A percentile compares a stretch with the other conserved stretches of the same genome.
Evolutionary conservation across 1,140 invertebrate genomes (phyloP).

Genomic region (Ceratosolen fusciceps): DNA sequence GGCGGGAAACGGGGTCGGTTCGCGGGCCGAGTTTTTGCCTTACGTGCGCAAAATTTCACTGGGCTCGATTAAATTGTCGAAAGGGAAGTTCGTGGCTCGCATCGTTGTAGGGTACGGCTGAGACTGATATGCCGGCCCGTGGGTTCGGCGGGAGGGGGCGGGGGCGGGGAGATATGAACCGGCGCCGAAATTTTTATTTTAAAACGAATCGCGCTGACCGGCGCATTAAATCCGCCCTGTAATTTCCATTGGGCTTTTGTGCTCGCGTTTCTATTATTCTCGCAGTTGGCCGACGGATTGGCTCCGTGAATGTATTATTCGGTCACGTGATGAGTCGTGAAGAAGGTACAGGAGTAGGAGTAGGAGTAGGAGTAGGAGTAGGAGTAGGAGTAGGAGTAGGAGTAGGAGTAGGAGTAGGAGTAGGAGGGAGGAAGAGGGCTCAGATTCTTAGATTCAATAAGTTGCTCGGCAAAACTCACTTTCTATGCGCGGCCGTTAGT

Average conservation of each 20-base stretch:
- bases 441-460: slow-evolving; percentile 7
- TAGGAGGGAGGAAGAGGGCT: no score
- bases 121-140: slow-evolving; percentile 24
- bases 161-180: no score
- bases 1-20: slow-evolving; percentile 25
- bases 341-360: no score
- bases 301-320: slow-evolving; percentile 10
- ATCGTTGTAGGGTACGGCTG: neutral
- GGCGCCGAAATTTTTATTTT: slow-evolving; percentile 37
- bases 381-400: no score
- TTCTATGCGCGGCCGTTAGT: neutral
- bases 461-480: neutral
- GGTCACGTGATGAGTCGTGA: no score
- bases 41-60: slow-evolving; percentile 44
- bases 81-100: neutral
- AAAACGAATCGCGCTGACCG: slow-evolving; percentile 30
- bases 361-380: no score
- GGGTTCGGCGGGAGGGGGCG: no score
- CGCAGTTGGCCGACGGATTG: neutral
- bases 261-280: slow-evolving; percentile 14
- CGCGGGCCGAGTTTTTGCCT: slow-evolving; percentile 36
- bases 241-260: slow-evolving; percentile 27
- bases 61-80: slow-evolving; percentile 45
- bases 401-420: no score
- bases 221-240: neutral